A percentile compares a stretch with the other conserved stretches of the same genome.
Conservation (phyloP, 2,888 invertebrate genomes). For the Rhabditoides inermis region DNA sequence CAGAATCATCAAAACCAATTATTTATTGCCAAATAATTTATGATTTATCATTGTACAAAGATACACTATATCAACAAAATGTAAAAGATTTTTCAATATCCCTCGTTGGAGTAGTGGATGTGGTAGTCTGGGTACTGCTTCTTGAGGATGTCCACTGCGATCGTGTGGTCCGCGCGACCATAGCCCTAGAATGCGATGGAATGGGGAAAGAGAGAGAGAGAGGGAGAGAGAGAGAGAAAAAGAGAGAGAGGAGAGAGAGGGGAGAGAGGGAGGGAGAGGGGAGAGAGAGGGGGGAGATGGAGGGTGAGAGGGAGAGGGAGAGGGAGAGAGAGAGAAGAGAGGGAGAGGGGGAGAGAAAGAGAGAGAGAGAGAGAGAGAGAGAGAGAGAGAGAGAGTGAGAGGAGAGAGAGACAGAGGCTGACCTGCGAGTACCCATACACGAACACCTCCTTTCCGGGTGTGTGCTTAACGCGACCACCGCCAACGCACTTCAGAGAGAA, state of each 20-base stretch:
- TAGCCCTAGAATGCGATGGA: too few species aligned
- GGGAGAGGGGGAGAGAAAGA: neutral
- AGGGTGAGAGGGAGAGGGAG: neutral
- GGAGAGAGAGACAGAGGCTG: slow-evolving; percentile 8
- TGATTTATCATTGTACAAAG: too few species aligned
- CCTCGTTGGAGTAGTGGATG: slow-evolving; percentile 76
- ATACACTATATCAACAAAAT: too few species aligned
- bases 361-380: neutral
- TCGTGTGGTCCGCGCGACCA: slow-evolving; percentile 79
- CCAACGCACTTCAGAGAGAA: slow-evolving; percentile 64
- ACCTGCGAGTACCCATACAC: slow-evolving; percentile 87
- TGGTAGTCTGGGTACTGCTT: slow-evolving; percentile 67
- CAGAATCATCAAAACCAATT: too few species aligned
- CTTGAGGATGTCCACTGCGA: slow-evolving; percentile 69
- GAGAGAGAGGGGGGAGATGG: too few species aligned
- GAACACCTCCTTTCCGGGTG: slow-evolving; percentile 70
- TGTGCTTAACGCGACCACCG: slow-evolving; percentile 82
- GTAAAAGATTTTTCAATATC: too few species aligned
- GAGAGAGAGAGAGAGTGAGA: neutral
- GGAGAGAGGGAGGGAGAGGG: neutral
- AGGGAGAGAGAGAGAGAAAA: neutral
- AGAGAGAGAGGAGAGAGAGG: neutral
- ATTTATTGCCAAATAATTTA: too few species aligned
- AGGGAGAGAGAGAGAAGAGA: too few species aligned
- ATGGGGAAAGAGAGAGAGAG: slow-evolving; percentile 16